Evolutionary conservation across 2,113 vertebrate species (phyloP).

Genomic region (Leucoraja erinaceus): DNA sequence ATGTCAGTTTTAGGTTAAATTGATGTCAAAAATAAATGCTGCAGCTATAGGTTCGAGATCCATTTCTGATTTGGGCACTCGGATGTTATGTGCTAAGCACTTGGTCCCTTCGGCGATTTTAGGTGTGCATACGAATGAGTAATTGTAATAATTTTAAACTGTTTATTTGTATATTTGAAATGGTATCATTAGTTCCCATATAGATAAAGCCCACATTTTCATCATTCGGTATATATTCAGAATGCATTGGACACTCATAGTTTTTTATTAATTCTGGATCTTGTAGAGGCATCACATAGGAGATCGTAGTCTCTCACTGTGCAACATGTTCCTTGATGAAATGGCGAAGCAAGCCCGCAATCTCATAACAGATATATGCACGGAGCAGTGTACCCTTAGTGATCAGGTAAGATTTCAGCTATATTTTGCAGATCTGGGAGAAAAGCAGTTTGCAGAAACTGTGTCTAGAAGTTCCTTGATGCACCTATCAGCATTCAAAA

Average conservation of each 20-base stretch:
- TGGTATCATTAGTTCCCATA: not conserved
- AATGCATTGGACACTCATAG: not conserved
- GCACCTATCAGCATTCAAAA: not conserved
- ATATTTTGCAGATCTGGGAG: not conserved
- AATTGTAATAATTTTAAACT: no score
- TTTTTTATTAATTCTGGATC: constrained; percentile 35
- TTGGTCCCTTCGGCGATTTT: not conserved
- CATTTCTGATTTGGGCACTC: not conserved
- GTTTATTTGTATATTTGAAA: no score
- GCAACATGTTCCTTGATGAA: constrained; percentile 99
- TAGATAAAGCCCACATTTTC: not conserved
- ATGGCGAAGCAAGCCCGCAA: constrained; percentile 98
- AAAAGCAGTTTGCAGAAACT: not conserved
- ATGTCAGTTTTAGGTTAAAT: not conserved
- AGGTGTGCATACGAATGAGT: not conserved
- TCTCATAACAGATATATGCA: constrained; percentile 98
- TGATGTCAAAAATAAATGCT: not conserved
- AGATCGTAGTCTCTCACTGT: constrained; percentile 91
- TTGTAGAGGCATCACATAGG: constrained; percentile 90
- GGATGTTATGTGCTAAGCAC: not conserved
- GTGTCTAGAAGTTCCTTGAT: not conserved
- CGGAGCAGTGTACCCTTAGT: constrained; percentile 92
- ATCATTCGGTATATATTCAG: not conserved
- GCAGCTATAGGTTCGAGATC: not conserved
- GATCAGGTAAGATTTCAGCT: constrained; percentile 75